Evolutionary conservation across 2,797 vertebrate genomes (phyloP), one percentile per base, ranked within the genome.

Genomic region (Clangula hyemalis): DNA sequence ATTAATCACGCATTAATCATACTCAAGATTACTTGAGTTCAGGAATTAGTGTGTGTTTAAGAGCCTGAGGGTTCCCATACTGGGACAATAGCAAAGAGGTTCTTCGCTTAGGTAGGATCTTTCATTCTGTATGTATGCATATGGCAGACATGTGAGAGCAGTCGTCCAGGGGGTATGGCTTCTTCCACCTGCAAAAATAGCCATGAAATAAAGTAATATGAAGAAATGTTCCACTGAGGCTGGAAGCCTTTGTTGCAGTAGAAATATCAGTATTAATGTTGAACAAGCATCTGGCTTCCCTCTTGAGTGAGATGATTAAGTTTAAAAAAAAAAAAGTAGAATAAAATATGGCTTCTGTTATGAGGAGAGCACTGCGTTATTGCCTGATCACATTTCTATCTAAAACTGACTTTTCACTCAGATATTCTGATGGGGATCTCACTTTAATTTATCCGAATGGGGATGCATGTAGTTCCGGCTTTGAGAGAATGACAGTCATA

Each of bases 401-500:
- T 93, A 58, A 94, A 94, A 65, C 61, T 68, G 49, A 22, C 47
- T 89, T 96, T 66, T 93, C 38, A 20, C 39, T 77, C 60, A 99
- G 99, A 25, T 99, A 99, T 61, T 99, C 99, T 0, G 99, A 99
- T 65, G 99, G 99, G 24, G 99, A 99, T 94, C 98, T 99, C 93
- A 99, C 98, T 82, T 97, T 99, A 76, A 99, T 98, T 78, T 99
- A 99, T 92, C 98, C 98, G 0, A 98, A 98, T 10, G 99, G 99
- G 4, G 97, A 82, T 12, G 94, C 58, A 0, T 99, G 99, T 94
- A 99, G 99, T 86, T 98, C 98, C 0, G 99, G 99, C 80, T 99
- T 99, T 94, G 98, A 99, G 97, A 98, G 99, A 76, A 99, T 99
- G 99, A 99, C 98, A 20, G 98, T 99, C 89, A 99, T 99, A 90